phyloP scores from a whole-genome alignment of 2,888 invertebrate species.

The Drosophila mayaguana region DNA sequence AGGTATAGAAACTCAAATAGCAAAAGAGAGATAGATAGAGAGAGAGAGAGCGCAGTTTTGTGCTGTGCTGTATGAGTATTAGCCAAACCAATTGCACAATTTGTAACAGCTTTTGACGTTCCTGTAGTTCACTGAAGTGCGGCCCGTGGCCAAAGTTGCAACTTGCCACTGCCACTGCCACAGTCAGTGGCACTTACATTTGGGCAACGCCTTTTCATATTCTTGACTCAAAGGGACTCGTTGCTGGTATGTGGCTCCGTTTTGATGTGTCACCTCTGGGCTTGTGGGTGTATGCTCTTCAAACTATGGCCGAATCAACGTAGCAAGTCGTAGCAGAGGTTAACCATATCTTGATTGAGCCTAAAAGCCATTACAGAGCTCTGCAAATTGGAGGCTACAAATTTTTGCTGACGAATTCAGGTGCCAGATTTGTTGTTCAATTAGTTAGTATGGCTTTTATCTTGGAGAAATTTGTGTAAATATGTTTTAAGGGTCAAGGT shows the following conservation, averaged over 20 bases:
- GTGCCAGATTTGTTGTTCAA: constrained; percentile 1
- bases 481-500: neutral
- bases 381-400: constrained; percentile 3
- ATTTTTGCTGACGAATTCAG: constrained; percentile 16
- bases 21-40: constrained; percentile 4
- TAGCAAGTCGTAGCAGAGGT: constrained; percentile 23
- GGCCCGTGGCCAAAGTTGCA: constrained; percentile 44
- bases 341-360: constrained; percentile 30
- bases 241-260: constrained; percentile 3
- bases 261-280: constrained; percentile 61
- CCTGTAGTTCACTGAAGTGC: constrained; percentile 38
- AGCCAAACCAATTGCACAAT: constrained; percentile 78
- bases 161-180: constrained; percentile 19
- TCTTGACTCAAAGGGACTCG: constrained; percentile 22
- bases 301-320: constrained; percentile 24
- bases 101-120: constrained; percentile 77
- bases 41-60: constrained; percentile 1
- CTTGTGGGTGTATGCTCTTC: constrained; percentile 54
- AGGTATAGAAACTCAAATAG: constrained; percentile 47
- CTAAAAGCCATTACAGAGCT: neutral
- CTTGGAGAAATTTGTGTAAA: neutral
- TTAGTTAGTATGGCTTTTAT: neutral
- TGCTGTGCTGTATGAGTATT: constrained; percentile 55
- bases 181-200: constrained; percentile 31
- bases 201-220: constrained; percentile 55